These are phyloP conservation scores for Clistopyga incitator DNA, from an alignment of 2,888 invertebrate genomes.

Conservation along the genomic window DNA sequence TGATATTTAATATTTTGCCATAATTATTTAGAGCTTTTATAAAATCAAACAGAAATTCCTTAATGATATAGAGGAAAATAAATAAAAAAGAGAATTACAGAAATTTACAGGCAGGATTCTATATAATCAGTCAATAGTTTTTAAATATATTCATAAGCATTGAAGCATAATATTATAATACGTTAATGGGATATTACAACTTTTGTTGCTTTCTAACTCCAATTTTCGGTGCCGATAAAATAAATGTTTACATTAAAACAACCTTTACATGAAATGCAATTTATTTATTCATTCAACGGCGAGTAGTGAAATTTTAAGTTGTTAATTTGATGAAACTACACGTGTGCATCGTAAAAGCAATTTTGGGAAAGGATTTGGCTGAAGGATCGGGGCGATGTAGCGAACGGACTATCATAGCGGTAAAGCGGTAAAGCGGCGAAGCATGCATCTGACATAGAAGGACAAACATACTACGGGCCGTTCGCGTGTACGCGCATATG, in stretches of 20 bases:
- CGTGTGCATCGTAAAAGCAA: background rate
- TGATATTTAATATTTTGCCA: too few species aligned
- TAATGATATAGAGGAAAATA: too few species aligned
- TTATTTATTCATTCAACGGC: background rate
- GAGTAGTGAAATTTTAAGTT: background rate
- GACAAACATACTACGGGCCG: conserved; percentile 61
- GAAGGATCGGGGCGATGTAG: conserved; percentile 32
- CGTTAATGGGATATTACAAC: too few species aligned
- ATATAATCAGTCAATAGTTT: too few species aligned
- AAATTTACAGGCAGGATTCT: background rate
- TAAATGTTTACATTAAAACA: too few species aligned
- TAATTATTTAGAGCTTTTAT: too few species aligned
- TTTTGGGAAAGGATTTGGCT: conserved; percentile 14
- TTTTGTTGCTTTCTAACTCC: too few species aligned
- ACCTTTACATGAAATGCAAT: too few species aligned
- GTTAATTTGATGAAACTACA: background rate
- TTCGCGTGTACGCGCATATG: conserved; percentile 69
- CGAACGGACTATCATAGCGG: conserved; percentile 56
- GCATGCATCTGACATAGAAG: conserved; percentile 66
- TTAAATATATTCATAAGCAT: too few species aligned
- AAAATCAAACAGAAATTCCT: too few species aligned
- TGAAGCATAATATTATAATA: too few species aligned
- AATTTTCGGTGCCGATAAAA: too few species aligned
- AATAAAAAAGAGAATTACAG: background rate
- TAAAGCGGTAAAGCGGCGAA: conserved; percentile 69